Base-by-base conservation (phyloP, 2,113 vertebrate genomes). In the Prietella phreatophila region DNA sequence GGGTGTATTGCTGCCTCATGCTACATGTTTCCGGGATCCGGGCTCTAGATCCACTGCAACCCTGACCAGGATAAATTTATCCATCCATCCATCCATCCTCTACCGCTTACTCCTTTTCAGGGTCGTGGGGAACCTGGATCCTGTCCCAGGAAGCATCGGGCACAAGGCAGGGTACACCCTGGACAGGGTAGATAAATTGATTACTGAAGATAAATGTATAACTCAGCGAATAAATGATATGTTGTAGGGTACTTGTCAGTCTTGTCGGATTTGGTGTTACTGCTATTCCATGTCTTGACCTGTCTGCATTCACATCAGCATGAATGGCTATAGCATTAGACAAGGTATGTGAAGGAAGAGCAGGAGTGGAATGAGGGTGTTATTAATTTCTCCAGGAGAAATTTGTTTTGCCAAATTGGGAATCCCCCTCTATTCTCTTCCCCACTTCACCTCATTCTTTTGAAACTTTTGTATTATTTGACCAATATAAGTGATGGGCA, bases 331-430 rank as follows among this genome's bases (percentile, higher is more conserved):
- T 63, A 50, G 91, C 93, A 89, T 94, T 93, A 94, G 91, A 65
- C 90, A 92, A 92, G 90, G 90, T 93, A 93, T 93, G 92, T 93
- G 93, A 92, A 93, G 90, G 90, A 94, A 93, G 90, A 94, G 91
- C 92, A 90, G 83, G 22, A 22, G 33, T 85, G 86, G 81, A 50
- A 73, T 47, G 86, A 90, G 92, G 89, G 90, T 91, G 89, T 80
- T 84, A 91, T 90, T 85, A 53, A 86, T 88, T 86, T 94, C 88
- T 63, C 20, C 89, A 82, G 86, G 92, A 86, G 87, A n/a, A n/a
- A 0, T 42, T 42, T 42, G 42, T 42, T 42, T 84, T 63, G 67
- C 80, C 85, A 79, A 50, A 42, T 19, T 65, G 15, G 53, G 36
- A 42, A 22, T 36, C n/a, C 27, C 50, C 6, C 14, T 53, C 84